Conservation (phyloP, 2,797 vertebrate species). For the Cossypha caffra region DNA sequence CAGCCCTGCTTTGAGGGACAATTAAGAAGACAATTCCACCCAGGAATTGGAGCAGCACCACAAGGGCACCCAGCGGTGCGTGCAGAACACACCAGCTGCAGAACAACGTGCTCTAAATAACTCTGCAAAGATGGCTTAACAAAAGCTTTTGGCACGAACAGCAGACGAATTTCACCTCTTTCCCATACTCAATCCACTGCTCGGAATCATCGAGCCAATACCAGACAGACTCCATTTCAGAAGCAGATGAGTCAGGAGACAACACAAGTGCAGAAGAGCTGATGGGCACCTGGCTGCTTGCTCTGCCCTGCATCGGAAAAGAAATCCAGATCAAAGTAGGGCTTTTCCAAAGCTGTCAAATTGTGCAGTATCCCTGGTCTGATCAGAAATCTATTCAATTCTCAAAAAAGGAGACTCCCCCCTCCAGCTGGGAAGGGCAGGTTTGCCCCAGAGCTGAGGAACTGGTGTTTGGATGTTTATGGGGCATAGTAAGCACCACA, state of each 20-base stretch:
- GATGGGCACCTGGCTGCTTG: background rate
- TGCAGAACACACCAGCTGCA: background rate
- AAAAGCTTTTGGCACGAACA: background rate
- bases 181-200: slow-evolving; percentile 62
- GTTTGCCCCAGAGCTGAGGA: background rate
- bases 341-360: background rate
- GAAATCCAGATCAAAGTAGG: background rate
- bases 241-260: background rate
- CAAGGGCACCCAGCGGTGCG: rapidly evolving
- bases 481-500: background rate
- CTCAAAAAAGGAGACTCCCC: background rate
- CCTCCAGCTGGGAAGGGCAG: background rate
- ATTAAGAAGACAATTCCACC: background rate
- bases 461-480: background rate
- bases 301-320: background rate
- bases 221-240: slow-evolving; percentile 38
- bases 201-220: slow-evolving; percentile 42
- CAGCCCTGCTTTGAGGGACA: background rate
- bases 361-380: background rate
- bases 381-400: background rate
- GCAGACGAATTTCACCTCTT: slow-evolving; percentile 30
- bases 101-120: background rate
- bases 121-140: background rate
- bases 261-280: background rate
- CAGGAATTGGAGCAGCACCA: background rate